phyloP scores from a whole-genome alignment of 37 sponge, comb jelly and placozoan genomes.

The Aphrocallistes beatrix region DNA sequence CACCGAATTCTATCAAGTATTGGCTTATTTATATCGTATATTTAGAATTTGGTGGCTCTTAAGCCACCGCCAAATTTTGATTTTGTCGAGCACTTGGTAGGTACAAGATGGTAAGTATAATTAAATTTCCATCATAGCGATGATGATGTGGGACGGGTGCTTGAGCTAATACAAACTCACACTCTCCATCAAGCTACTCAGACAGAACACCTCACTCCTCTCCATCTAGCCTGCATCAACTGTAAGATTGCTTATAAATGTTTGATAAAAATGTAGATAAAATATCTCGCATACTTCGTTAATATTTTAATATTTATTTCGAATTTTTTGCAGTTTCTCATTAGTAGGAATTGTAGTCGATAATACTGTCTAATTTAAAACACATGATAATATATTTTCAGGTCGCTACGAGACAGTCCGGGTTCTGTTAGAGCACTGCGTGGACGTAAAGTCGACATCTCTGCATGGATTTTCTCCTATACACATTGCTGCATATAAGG shows the following conservation, averaged over 20 bases:
- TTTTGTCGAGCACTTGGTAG: no score
- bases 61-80: no score
- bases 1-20: no score
- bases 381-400: background rate
- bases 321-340: no score
- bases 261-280: no score
- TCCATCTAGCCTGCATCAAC: background rate
- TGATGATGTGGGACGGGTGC: background rate
- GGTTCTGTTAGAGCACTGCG: conserved; percentile 4
- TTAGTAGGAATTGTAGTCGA: background rate
- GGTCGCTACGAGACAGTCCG: background rate
- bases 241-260: no score
- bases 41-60: no score
- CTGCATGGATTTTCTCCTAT: background rate
- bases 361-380: background rate
- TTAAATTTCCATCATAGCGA: no score
- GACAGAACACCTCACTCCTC: background rate
- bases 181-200: background rate
- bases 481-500: conserved; percentile 1
- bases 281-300: no score
- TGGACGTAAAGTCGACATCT: background rate
- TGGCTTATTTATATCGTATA: no score
- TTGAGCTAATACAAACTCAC: background rate
- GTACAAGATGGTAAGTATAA: no score
- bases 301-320: no score